Evolutionary conservation across 1,140 invertebrate species (phyloP).

Genomic region (Periplaneta americana): DNA sequence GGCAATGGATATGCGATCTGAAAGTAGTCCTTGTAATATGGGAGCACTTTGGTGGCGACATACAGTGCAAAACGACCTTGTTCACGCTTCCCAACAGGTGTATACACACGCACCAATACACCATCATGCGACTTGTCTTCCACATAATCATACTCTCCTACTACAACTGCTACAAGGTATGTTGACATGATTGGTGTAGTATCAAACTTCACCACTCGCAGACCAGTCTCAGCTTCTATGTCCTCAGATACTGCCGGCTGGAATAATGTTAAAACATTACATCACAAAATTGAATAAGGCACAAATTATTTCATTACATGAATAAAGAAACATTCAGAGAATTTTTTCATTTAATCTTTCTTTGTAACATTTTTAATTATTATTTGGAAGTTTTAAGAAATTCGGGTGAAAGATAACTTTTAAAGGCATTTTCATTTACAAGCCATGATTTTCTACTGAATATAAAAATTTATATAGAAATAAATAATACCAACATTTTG

Average conservation of each 20-base stretch:
- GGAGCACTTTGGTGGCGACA: conserved; percentile 76
- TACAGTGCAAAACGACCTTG: conserved; percentile 90
- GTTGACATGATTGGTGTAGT: conserved; percentile 94
- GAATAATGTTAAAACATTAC: conserved; percentile 16
- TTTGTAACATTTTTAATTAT: no score
- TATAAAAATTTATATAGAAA: no score
- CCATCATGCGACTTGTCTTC: conserved; percentile 77
- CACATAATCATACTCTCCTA: conserved; percentile 92
- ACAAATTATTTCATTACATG: no score
- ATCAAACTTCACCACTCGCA: conserved; percentile 66
- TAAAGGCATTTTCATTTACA: no score
- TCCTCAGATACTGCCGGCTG: conserved; percentile 59
- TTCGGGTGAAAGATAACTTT: no score
- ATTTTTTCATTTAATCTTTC: no score
- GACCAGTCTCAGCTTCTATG: conserved; percentile 41
- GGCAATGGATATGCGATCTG: conserved; percentile 92
- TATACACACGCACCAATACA: conserved; percentile 84
- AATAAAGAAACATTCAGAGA: no score
- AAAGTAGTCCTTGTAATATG: conserved; percentile 94
- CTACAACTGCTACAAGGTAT: conserved; percentile 86
- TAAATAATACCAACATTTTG: no score
- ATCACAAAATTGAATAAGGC: no score
- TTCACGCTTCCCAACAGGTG: conserved; percentile 85
- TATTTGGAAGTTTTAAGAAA: no score
- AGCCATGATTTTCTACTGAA: no score